Conservation (phyloP, 2,888 invertebrate species). For the Geophilus truncorum region DNA sequence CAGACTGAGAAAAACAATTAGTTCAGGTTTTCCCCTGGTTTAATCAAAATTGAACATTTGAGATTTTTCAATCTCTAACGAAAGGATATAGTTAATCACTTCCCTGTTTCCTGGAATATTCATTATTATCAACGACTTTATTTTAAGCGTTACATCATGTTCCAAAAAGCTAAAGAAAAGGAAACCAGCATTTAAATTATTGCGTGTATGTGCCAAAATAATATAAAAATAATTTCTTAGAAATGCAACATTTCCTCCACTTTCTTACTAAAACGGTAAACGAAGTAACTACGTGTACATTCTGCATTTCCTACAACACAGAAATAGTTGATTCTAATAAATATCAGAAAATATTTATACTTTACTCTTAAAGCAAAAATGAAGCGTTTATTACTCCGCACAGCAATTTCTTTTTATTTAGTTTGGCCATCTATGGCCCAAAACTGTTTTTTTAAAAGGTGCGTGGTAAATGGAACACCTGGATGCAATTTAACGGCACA, state of each 20-base stretch:
- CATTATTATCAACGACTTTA: neutral
- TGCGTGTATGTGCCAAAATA: too few species aligned
- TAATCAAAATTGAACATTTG: neutral
- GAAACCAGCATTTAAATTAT: too few species aligned
- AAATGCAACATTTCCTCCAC: too few species aligned
- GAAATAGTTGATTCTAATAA: too few species aligned
- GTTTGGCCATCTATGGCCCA: neutral
- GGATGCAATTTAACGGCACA: neutral
- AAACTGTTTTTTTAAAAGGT: neutral
- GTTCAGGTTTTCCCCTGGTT: neutral
- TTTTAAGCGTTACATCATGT: too few species aligned
- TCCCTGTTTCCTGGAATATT: neutral
- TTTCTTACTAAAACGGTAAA: too few species aligned
- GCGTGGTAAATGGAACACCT: neutral
- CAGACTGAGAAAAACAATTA: neutral
- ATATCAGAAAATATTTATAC: too few species aligned
- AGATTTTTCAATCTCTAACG: neutral
- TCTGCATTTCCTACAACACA: too few species aligned
- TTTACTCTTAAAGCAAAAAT: neutral
- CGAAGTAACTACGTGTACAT: too few species aligned
- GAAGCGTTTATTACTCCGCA: neutral
- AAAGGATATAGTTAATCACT: neutral
- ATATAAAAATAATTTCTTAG: too few species aligned
- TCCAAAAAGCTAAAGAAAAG: too few species aligned
- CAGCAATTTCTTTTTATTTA: neutral